Percentiles rank a stretch among this genome's conserved stretches.
These are phyloP conservation scores for Protodeltote pygarga DNA, from an alignment of 2,888 invertebrate genomes.

Conservation along the genomic window DNA sequence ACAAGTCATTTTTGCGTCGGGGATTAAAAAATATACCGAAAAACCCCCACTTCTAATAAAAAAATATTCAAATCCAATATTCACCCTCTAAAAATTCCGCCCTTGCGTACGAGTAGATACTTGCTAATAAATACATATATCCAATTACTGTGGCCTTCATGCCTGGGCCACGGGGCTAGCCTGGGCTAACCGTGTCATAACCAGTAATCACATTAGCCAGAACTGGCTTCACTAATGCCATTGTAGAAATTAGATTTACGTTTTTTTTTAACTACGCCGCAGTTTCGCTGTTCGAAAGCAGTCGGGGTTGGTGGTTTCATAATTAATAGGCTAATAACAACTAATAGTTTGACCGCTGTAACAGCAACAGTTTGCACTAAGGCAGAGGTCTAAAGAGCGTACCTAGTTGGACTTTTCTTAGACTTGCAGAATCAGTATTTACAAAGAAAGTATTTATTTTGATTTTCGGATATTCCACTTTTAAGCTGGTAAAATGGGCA, in stretches of 20 bases:
- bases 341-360: too few species aligned
- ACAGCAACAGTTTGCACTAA: too few species aligned
- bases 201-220: slow-evolving; percentile 42
- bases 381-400: too few species aligned
- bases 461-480: too few species aligned
- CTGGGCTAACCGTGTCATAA: slow-evolving; percentile 14
- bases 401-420: too few species aligned
- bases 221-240: slow-evolving; percentile 51
- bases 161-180: background rate
- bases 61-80: background rate
- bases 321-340: too few species aligned
- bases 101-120: slow-evolving; percentile 40
- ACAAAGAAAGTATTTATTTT: too few species aligned
- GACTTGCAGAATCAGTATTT: too few species aligned
- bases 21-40: background rate
- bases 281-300: too few species aligned
- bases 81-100: background rate
- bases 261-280: slow-evolving; percentile 20
- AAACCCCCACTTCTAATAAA: background rate
- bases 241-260: slow-evolving; percentile 53
- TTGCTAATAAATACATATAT: slow-evolving; percentile 34
- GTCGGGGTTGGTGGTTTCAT: too few species aligned
- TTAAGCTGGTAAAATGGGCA: too few species aligned
- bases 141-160: slow-evolving; percentile 25
- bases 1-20: too few species aligned